Conservation (phyloP, 2,888 invertebrate species). For the Clunio marinus region DNA sequence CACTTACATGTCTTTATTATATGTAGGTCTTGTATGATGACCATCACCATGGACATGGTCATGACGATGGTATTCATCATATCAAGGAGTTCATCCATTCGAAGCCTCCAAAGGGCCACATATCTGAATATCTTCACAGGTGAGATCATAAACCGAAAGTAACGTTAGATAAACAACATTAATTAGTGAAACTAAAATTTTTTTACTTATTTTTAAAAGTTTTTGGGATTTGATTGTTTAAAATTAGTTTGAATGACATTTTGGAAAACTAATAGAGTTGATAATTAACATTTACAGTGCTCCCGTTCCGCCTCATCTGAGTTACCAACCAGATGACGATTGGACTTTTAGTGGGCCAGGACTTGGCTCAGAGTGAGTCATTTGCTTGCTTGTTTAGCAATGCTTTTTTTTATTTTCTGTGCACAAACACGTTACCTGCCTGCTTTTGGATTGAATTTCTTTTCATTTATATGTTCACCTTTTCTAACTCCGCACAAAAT, state of each 20-base stretch:
- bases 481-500: not conserved
- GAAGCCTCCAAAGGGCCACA: conserved; percentile 19
- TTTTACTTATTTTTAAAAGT: no score
- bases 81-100: not conserved
- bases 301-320: conserved; percentile 44
- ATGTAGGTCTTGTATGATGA: conserved; percentile 28
- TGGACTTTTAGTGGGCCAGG: conserved; percentile 62
- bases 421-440: no score
- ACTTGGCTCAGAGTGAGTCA: conserved; percentile 60
- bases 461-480: not conserved
- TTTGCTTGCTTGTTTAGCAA: not conserved
- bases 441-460: not conserved
- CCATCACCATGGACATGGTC: conserved; percentile 3
- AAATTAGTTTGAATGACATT: no score
- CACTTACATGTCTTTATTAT: no score
- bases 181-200: no score
- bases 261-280: not conserved
- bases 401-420: no score
- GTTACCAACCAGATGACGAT: conserved; percentile 52
- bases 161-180: no score
- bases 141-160: no score
- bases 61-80: not conserved
- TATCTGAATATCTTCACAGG: conserved; percentile 20
- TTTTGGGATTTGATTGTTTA: no score
- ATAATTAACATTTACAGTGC: conserved; percentile 42